Percentiles rank a stretch among this genome's conserved stretches.
These are phyloP conservation scores for Poeciliopsis gracilis DNA, from an alignment of 2,797 vertebrate species.

Conservation along the genomic window DNA sequence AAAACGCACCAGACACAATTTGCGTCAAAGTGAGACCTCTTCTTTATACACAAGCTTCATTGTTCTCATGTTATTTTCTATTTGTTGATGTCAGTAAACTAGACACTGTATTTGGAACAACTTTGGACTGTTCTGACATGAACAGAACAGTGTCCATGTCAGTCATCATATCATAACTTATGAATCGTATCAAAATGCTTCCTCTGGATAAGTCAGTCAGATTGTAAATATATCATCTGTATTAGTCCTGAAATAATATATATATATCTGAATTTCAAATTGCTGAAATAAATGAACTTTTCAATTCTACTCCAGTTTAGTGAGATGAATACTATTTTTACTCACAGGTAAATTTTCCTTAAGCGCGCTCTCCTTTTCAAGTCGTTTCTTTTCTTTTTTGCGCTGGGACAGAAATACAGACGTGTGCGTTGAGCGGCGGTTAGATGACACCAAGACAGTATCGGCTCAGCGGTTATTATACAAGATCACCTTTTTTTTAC, in stretches of 20 bases:
- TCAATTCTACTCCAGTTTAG: not conserved
- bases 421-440: not conserved
- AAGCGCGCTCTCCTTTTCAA: slow-evolving; percentile 66
- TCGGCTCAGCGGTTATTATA: not conserved
- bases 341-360: slow-evolving; percentile 66
- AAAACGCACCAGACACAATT: not conserved
- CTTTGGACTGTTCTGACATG: not conserved
- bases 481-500: slow-evolving; percentile 77
- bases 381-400: slow-evolving; percentile 77
- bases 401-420: slow-evolving; percentile 62
- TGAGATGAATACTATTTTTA: not conserved
- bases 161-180: no score
- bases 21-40: not conserved
- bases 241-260: not conserved
- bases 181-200: not conserved
- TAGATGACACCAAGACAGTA: not conserved
- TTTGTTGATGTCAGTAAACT: not conserved
- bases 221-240: not conserved
- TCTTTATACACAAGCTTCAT: not conserved
- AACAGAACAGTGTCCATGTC: no score
- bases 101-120: not conserved
- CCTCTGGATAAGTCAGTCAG: not conserved
- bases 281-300: not conserved
- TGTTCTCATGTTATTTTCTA: not conserved
- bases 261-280: not conserved